Base-by-base conservation (phyloP, 37 sponge, comb jelly and placozoan species). In the Geodia barretti region DNA sequence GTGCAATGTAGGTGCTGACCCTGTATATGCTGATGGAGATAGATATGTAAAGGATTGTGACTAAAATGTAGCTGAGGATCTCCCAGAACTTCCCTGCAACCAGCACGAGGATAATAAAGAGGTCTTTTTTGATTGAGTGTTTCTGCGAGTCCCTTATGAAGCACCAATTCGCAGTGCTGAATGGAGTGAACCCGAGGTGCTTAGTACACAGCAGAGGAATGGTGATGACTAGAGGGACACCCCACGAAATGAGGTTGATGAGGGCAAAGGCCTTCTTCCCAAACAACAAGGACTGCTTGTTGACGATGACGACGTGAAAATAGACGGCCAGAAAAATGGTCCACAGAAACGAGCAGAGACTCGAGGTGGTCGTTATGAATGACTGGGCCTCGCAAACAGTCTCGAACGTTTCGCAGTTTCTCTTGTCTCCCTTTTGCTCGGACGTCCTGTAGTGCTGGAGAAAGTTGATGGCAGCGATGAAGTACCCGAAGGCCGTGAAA, bases 281-380 rank as follows among this genome's bases (percentile, higher is more conserved):
- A 25, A 78, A 35, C n/a, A n/a, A n/a, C 20, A 33, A 34, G 30
- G 78, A 17, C 54, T 47, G 54, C 54, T 37, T 29, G 36, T 78
- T 36, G 0, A 70, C 83, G 3, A 76, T 58, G 2, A 72, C 65
- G 29, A 82, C 42, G 17, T 60, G 38, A 61, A 94, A 78, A 40
- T 90, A 83, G 60, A 90, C 37, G 1, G 91, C 94, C 32, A 94
- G 70, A 28, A 74, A 77, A 32, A 60, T 34, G 2, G 88, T 94
- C 94, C 94, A 94, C 11, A 87, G 84, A 60, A 87, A 90, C 59
- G 88, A 90, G 33, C 38, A 36, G 70, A 90, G 70, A 9, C 88
- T 75, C 19, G 88, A 87, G 59, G 62, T 61, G 4, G 94, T 94
- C 3, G 94, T 94, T 2, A 90, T 63, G 39, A 77, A 90, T 39